phyloP scores from a whole-genome alignment of 1,140 invertebrate species.

The Drosophila fuyamai region DNA sequence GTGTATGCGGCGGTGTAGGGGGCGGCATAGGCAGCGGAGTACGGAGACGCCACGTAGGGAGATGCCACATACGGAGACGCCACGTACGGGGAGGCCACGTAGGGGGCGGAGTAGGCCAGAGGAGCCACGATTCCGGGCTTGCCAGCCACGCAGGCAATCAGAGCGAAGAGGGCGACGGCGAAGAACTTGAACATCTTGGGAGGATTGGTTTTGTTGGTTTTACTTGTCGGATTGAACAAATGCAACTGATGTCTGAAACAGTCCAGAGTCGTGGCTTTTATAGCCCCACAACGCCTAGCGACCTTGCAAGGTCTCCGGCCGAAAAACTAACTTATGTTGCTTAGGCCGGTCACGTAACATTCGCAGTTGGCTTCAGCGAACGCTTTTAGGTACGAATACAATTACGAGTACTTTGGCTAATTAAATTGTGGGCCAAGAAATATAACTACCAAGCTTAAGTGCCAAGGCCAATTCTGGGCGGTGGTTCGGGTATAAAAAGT shows the following conservation, averaged over 20 bases:
- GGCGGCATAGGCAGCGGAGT: constrained; percentile 68
- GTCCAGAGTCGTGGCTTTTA: constrained; percentile 33
- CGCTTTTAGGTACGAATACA: not conserved
- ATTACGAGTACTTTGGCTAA: constrained; percentile 19
- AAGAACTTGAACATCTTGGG: constrained; percentile 79
- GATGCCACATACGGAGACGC: constrained; percentile 66
- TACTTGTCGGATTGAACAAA: constrained; percentile 57
- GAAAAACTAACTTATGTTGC: constrained; percentile 30
- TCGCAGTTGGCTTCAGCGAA: constrained; percentile 33
- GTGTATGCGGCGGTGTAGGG: constrained; percentile 46
- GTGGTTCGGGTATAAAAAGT: constrained; percentile 49
- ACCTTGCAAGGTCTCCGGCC: constrained; percentile 51
- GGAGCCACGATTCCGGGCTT: constrained; percentile 80
- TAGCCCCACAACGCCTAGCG: constrained; percentile 19
- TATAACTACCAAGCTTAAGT: not conserved
- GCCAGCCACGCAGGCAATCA: constrained; percentile 67
- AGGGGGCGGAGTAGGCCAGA: constrained; percentile 67
- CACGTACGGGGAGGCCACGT: constrained; percentile 61
- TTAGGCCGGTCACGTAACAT: constrained; percentile 47
- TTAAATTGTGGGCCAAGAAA: constrained; percentile 29
- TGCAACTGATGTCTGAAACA: constrained; percentile 62
- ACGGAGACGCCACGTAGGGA: constrained; percentile 66
- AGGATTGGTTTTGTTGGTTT: constrained; percentile 33
- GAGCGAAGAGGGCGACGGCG: constrained; percentile 66
- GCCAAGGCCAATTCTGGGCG: constrained; percentile 41